Base-by-base conservation (phyloP, 2,113 vertebrate species). In the Rutilus rutilus region DNA sequence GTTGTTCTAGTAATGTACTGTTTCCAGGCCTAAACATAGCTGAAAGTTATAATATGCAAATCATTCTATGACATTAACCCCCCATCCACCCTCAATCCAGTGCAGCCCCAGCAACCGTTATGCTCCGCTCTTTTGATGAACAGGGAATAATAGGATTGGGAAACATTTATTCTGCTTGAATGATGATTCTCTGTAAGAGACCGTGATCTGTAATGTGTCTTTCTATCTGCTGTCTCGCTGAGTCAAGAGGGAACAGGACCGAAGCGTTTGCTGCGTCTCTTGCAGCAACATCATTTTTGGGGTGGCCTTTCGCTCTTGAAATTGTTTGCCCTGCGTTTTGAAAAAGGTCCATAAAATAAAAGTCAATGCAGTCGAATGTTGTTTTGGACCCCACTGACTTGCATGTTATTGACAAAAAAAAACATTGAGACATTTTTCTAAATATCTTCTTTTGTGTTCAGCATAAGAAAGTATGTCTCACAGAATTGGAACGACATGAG, bases 1-100 rank as follows among this genome's bases (percentile, higher is more conserved):
- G 91, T 73, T 88, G 78, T 91, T 92, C 87, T 93, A 91, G 92
- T 93, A 90, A 93, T 52, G 92, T 78, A 84, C 90, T 93, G 90
- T 89, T 92, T 92, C 90, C 84, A 87, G 89, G 90, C 90, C 90
- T 87, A 91, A 91, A 93, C 90, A 86, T 88, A 92, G 90, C 90
- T 89, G 86, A 90, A 90, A 82, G 86, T 90, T 89, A 54, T 85
- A 92, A 90, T 90, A 90, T 82, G 85, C 89, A 94, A 94, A 94
- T 93, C 91, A 94, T 93, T 88, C 90, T 91, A 91, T 89, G 89
- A 85, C 88, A 69, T 82, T 87, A 89, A 84, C 86, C 75, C 87
- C 81, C 81, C 64, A 82, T 83, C 81, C 33, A 39, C 47, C 64
- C 76, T 86, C 42, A 71, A 81, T 91, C 88, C 69, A 36, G 50